Evolutionary conservation across 30 jellyfish, hydroid and myxozoan genomes (phyloP).

Genomic region (Cassiopea xamachana): DNA sequence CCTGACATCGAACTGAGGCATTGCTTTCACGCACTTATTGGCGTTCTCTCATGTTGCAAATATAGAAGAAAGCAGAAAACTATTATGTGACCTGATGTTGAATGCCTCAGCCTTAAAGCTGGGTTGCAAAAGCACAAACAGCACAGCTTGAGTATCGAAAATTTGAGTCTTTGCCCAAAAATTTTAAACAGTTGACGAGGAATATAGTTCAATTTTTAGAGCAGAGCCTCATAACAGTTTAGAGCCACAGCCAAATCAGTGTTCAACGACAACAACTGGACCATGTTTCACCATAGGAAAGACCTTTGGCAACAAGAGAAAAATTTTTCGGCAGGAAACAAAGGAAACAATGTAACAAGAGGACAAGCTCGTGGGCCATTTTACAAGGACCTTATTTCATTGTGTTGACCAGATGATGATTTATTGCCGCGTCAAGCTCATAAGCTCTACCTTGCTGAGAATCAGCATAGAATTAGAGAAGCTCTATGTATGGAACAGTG

Average conservation of each 20-base stretch:
- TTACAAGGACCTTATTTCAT: slow-evolving; percentile 13
- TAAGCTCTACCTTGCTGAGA: slow-evolving; percentile 31
- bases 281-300: slow-evolving; percentile 30
- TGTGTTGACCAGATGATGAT: slow-evolving; percentile 23
- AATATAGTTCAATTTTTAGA: background rate
- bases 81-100: background rate
- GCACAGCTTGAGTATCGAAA: background rate
- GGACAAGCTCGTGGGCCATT: slow-evolving; percentile 27
- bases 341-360: slow-evolving; percentile 11
- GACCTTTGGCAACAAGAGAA: slow-evolving; percentile 10
- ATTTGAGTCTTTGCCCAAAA: background rate
- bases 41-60: too few species aligned
- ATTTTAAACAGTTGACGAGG: background rate
- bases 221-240: background rate
- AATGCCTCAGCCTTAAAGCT: background rate
- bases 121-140: background rate
- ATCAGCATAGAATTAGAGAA: slow-evolving; percentile 19
- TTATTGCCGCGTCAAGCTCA: slow-evolving; percentile 29
- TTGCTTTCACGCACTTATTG: too few species aligned
- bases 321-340: background rate
- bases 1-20: too few species aligned
- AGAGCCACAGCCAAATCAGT: background rate
- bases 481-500: slow-evolving; percentile 31
- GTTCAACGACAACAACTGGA: background rate
- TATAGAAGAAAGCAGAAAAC: background rate